Conservation (phyloP, 2,888 invertebrate genomes). For the Pseudococcus jackbeardsleyi region DNA sequence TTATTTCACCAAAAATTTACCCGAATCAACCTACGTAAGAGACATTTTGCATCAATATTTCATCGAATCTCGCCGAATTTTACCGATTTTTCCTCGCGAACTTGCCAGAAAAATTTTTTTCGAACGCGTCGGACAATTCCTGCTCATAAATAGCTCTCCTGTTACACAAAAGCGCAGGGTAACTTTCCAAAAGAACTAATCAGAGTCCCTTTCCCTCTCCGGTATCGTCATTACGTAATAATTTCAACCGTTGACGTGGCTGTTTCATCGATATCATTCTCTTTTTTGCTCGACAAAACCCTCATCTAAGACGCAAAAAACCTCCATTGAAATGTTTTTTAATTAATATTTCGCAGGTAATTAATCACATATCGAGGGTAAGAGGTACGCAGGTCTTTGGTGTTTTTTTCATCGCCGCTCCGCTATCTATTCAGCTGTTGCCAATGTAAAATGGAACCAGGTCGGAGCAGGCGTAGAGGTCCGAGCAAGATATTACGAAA, state of each 20-base stretch:
- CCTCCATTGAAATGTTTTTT: neutral
- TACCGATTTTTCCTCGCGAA: no score
- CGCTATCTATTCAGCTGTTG: conserved; percentile 50
- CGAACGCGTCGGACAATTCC: no score
- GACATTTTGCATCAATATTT: no score
- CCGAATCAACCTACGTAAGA: no score
- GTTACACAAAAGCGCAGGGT: neutral
- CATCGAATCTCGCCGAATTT: no score
- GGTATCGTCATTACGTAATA: neutral
- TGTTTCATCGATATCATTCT: neutral
- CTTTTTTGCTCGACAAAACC: neutral
- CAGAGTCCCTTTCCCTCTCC: neutral
- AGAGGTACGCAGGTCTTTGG: neutral
- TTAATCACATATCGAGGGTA: conserved; percentile 30
- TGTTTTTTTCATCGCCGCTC: conserved; percentile 11
- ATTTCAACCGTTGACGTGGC: no score
- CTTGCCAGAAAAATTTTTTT: no score
- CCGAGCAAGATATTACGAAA: neutral
- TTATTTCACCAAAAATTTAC: no score
- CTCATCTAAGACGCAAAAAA: neutral
- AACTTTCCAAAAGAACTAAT: neutral
- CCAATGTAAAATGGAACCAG: neutral
- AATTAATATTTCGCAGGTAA: conserved; percentile 39
- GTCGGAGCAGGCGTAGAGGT: neutral
- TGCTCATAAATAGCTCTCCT: no score